Conservation (phyloP, 2,888 invertebrate genomes). For the Scaptomyza caliginosa region DNA sequence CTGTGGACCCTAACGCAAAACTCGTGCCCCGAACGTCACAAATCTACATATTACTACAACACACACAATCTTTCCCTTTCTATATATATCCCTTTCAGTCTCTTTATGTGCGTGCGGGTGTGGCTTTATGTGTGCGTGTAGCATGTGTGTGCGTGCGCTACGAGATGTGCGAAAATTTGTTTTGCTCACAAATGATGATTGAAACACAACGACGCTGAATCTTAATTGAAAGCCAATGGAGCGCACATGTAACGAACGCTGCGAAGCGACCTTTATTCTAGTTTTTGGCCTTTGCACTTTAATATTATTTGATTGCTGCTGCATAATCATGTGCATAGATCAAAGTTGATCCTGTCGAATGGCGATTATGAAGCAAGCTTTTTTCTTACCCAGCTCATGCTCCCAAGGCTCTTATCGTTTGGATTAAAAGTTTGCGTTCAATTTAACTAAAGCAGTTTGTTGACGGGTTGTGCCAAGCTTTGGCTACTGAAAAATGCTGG, state of each 20-base stretch:
- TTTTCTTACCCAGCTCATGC: neutral
- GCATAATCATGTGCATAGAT: neutral
- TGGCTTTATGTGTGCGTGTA: neutral
- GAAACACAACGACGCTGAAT: conserved; percentile 50
- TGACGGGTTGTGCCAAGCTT: conserved; percentile 28
- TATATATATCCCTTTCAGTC: too few species aligned
- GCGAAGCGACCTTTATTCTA: neutral
- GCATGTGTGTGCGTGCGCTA: conserved; percentile 12
- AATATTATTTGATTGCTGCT: conserved; percentile 13
- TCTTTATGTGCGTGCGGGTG: neutral
- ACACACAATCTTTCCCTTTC: neutral
- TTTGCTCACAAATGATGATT: conserved; percentile 55
- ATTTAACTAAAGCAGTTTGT: conserved; percentile 43
- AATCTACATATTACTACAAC: conserved; percentile 42
- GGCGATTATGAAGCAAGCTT: neutral
- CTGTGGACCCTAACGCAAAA: conserved; percentile 28
- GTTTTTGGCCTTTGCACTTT: conserved; percentile 1
- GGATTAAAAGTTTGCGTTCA: conserved; percentile 59
- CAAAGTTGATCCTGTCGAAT: neutral
- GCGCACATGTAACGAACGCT: conserved; percentile 17
- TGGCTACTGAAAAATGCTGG: neutral
- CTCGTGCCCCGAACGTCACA: conserved; percentile 30
- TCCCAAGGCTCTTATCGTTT: conserved; percentile 28
- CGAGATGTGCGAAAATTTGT: conserved; percentile 55
- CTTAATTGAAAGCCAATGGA: conserved; percentile 58